Base-by-base conservation (phyloP, 1,140 invertebrate species). In the Panonychus citri region DNA sequence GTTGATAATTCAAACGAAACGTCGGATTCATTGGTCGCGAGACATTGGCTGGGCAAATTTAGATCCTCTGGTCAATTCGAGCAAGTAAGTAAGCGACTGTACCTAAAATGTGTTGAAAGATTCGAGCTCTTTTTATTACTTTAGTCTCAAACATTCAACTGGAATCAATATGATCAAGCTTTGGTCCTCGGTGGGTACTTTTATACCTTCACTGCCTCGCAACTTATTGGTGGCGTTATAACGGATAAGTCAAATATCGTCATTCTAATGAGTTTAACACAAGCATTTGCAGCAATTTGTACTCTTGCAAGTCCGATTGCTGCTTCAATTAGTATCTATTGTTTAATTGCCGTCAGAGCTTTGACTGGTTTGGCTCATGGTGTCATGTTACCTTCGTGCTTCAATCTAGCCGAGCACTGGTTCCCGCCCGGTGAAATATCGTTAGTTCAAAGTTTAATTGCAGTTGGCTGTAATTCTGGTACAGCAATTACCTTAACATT, bases 181-280 rank as follows among this genome's bases (percentile, higher is more conserved):
- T 25, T 85, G 57, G 81, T 88, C 59, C 70, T 88, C 43, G 80
- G 80, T 28, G 77, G 82, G 15, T 89, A 88, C 66, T 88, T 88
- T 66, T 84, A 81, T 78, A 84, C 85, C 3, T 88, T 87, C 64
- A 74, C 86, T 51, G 69, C 83, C 0, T 82, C 81, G 0, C 81
- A 90, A 69, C 72, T 89, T 48, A 83, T 86, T 0, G 83, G 83
- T 42, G 85, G 81, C 1, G 73, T 80, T 55, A 68, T 87, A 51
- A 78, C 83, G 0, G 84, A 87, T 69, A 66, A 78, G 30, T 76
- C 62, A 8, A 25, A 52, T 37, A 25, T 37, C 10, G 25, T 37
- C 8, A 15, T 15, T 19, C 26, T 52, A 3, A 15, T 26, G 15
- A 25, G 12, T 26, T 25, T 52, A 7, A 37, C 50, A 25, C 30